phyloP scores from a whole-genome alignment of 2,113 vertebrate genomes.

The Ploceus nigricollis region DNA sequence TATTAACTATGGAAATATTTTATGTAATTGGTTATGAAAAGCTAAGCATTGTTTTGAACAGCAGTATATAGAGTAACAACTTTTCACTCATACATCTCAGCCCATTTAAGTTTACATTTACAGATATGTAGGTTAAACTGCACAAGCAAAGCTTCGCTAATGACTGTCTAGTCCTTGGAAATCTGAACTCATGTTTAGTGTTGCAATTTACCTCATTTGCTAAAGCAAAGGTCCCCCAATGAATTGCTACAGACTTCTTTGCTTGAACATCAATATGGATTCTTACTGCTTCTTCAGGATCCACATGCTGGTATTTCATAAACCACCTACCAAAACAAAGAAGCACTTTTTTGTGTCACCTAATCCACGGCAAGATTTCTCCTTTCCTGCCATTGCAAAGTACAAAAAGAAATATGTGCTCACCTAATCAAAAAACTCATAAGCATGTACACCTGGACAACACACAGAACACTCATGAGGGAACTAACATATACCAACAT shows the following conservation, averaged over 20 bases:
- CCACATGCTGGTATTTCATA: constrained; percentile 91
- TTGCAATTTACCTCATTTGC: constrained; percentile 85
- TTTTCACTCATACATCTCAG: neutral
- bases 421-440: neutral
- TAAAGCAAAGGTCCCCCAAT: constrained; percentile 96
- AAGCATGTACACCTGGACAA: neutral
- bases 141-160: neutral
- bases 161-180: neutral
- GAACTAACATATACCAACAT: neutral
- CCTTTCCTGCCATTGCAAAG: neutral
- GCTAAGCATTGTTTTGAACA: neutral
- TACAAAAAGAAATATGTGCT: neutral
- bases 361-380: neutral
- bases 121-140: neutral
- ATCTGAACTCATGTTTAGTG: neutral
- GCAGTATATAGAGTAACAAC: neutral
- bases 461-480: neutral
- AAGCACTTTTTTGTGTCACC: neutral
- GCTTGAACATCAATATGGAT: constrained; percentile 90
- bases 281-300: constrained; percentile 91
- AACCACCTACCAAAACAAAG: constrained; percentile 81
- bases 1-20: neutral
- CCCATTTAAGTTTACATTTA: neutral
- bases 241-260: constrained; percentile 89
- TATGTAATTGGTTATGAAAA: neutral